Percentiles rank a stretch among this genome's conserved stretches.
These are phyloP conservation scores for Equus przewalskii DNA, from an alignment of 2,113 vertebrate genomes.

Conservation along the genomic window DNA sequence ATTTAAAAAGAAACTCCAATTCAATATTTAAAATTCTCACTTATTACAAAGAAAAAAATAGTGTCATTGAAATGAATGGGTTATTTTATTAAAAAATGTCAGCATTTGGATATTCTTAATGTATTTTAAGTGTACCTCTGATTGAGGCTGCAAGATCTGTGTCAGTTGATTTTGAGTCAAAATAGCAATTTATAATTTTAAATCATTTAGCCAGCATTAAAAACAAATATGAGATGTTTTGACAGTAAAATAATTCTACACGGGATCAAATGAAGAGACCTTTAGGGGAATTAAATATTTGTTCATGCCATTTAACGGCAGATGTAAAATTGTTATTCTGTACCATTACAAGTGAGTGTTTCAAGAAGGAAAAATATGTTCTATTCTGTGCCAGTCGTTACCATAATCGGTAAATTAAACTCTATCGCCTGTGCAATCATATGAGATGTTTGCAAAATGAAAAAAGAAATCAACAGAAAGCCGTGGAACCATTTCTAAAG, in stretches of 20 bases:
- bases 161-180: not conserved
- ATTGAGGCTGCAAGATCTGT: not conserved
- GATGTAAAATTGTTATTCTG: not conserved
- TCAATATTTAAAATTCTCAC: not conserved
- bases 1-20: not conserved
- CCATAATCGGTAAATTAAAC: not conserved
- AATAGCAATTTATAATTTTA: not conserved
- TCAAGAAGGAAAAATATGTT: not conserved
- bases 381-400: not conserved
- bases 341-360: not conserved
- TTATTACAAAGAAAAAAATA: not conserved
- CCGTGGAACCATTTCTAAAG: not conserved
- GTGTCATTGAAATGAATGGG: not conserved
- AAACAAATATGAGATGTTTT: not conserved
- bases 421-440: not conserved
- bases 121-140: not conserved
- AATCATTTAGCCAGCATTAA: not conserved
- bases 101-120: not conserved
- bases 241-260: constrained; percentile 22
- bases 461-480: constrained; percentile 23
- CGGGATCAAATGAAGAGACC: not conserved
- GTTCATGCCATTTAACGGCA: not conserved
- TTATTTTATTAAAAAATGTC: constrained; percentile 7
- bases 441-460: not conserved
- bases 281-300: not conserved